Evolutionary conservation across 2,113 vertebrate genomes (phyloP).

Genomic region (Sebastes fasciatus): DNA sequence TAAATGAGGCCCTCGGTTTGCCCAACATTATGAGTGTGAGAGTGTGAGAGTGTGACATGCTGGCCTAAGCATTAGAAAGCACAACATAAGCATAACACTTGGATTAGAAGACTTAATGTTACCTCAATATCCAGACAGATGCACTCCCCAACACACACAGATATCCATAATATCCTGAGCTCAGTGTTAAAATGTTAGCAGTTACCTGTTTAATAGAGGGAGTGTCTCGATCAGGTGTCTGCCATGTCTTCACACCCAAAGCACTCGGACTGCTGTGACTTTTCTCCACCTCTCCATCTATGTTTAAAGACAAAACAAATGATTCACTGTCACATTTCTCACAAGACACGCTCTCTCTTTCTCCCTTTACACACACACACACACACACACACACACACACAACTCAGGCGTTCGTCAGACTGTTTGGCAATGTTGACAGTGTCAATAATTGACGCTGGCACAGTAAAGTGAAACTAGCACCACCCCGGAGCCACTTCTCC

Average conservation of each 20-base stretch:
- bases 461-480: slow-evolving; percentile 37
- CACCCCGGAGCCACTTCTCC: slow-evolving; percentile 40
- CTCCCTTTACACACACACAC: slow-evolving; percentile 3
- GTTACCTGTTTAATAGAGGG: slow-evolving; percentile 64
- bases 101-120: not conserved
- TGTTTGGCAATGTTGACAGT: slow-evolving; percentile 73
- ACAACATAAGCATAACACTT: not conserved
- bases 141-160: not conserved
- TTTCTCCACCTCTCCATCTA: slow-evolving; percentile 58
- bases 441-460: slow-evolving; percentile 69
- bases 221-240: slow-evolving; percentile 40
- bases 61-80: not conserved
- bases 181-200: not conserved
- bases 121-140: not conserved
- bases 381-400: slow-evolving; percentile 24
- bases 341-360: not conserved
- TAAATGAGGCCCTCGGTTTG: no score
- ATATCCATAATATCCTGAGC: not conserved
- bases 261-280: slow-evolving; percentile 27
- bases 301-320: slow-evolving; percentile 76
- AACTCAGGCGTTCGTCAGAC: slow-evolving; percentile 10
- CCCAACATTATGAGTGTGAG: no score
- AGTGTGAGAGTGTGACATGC: no score
- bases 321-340: slow-evolving; percentile 19
- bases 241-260: slow-evolving; percentile 49